Evolutionary conservation across 1,140 invertebrate genomes (phyloP).

Genomic region (Planococcus citri): DNA sequence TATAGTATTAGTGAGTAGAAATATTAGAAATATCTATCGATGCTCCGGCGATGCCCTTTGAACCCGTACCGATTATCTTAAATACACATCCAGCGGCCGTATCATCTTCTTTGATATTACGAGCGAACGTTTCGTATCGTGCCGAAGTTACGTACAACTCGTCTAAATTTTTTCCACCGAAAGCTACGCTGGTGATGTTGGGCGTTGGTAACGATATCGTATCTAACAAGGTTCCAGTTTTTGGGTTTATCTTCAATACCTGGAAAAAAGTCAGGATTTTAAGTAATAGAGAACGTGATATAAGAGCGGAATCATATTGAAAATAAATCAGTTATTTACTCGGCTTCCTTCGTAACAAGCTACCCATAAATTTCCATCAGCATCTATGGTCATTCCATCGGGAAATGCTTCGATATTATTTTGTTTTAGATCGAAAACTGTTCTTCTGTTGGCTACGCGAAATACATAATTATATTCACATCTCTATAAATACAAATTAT

Average conservation of each 20-base stretch:
- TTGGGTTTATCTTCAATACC: constrained; percentile 42
- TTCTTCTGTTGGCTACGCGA: constrained; percentile 35
- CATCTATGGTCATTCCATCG: constrained; percentile 65
- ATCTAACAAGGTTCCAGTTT: constrained; percentile 41
- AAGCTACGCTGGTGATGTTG: constrained; percentile 64
- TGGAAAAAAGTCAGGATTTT: constrained; percentile 25
- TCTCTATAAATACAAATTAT: too few relatives aligned
- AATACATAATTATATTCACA: not conserved
- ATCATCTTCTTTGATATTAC: not conserved
- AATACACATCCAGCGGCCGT: not conserved
- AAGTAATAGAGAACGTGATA: not conserved
- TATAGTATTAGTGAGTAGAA: too few relatives aligned
- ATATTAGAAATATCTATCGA: not conserved
- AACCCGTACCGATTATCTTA: not conserved
- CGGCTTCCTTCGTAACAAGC: constrained; percentile 46
- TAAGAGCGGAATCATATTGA: too few relatives aligned
- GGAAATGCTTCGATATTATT: constrained; percentile 42
- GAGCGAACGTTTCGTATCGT: not conserved
- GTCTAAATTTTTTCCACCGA: constrained; percentile 61
- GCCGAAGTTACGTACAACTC: constrained; percentile 36
- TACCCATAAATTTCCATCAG: constrained; percentile 57
- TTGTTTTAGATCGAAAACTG: constrained; percentile 39
- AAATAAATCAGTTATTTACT: not conserved
- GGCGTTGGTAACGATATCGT: constrained; percentile 49
- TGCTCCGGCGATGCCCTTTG: not conserved